Conservation (phyloP, 2,113 vertebrate genomes). For the Oreotrochilus melanogaster region DNA sequence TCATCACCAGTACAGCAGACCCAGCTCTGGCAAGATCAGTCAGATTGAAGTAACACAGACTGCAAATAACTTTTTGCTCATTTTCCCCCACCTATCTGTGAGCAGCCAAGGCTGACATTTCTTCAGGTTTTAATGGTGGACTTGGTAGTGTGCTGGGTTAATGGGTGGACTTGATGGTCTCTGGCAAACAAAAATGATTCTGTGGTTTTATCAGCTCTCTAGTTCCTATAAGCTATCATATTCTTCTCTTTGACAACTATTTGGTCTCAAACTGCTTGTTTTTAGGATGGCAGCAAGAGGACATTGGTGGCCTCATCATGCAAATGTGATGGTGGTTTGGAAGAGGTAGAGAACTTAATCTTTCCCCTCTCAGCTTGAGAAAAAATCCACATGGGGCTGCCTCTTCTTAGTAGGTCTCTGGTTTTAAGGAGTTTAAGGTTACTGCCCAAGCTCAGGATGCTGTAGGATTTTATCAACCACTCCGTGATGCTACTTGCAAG, state of each 20-base stretch:
- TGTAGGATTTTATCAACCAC: not conserved
- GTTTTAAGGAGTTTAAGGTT: not conserved
- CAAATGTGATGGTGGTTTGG: not conserved
- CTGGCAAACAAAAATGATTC: no score
- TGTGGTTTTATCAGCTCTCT: not conserved
- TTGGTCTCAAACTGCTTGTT: not conserved
- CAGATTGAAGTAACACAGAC: not conserved
- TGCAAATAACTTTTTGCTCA: not conserved
- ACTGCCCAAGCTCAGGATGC: not conserved
- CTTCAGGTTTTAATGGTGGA: not conserved
- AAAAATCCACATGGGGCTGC: not conserved
- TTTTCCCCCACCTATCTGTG: not conserved
- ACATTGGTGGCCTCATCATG: not conserved
- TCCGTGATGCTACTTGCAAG: not conserved
- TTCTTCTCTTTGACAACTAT: not conserved
- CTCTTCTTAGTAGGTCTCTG: not conserved
- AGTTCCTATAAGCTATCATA: not conserved
- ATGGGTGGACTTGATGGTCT: no score
- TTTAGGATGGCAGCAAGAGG: not conserved
- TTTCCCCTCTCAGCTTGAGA: not conserved
- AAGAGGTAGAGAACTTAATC: not conserved
- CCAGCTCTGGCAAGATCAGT: not conserved
- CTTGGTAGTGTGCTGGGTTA: no score
- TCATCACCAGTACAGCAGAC: not conserved
- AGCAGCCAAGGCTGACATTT: constrained; percentile 35